Evolutionary conservation across 2,113 vertebrate species (phyloP), one percentile per base, ranked within the genome.

Genomic region (Pygoscelis antarcticus): DNA sequence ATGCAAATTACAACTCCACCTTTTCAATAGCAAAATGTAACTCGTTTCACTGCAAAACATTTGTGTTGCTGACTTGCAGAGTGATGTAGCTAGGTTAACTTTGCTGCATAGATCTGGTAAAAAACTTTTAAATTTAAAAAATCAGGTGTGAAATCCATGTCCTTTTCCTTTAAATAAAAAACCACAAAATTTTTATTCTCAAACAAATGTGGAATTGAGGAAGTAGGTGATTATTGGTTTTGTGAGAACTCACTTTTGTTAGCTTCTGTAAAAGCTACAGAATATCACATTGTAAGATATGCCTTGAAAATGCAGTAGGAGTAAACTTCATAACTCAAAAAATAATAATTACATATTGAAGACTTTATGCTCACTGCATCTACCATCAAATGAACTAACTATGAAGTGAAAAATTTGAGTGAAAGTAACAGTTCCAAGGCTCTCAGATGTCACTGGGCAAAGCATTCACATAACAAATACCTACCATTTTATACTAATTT

Each of bases 201-300:
- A 54, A 47, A 40, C 13, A 90, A 60, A 60, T 0, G 0, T 0
- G 0, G 6, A 60, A 47, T 4, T 65, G 22, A 69, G 23, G 34
- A 80, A 68, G 17, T 47, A 79, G 10, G 4, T 18, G 20, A 65
- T 60, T 32, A 26, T 2, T 44, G 10, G 9, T 34, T 77, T 57
- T 89, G 18, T 52, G 42, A 89, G 27, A 87, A 58, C 7, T 62
- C 23, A 6, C 13, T 79, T 87, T 55, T 42, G 32, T 61, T 49
- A 51, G 21, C 10, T 18, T 36, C 58, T 36, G 7, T 40, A 90
- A 89, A 83, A 83, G 38, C n/a, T 52, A 36, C 29, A 77, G 17
- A 80, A 69, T 17, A 55, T 16, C 51, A 23, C 10, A 70, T 30
- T 72, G 23, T n/a, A 61, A 93, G 88, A 60, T n/a, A 57, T 42